Base-by-base conservation (phyloP, 2,797 vertebrate genomes). In the Apogon talboti region DNA sequence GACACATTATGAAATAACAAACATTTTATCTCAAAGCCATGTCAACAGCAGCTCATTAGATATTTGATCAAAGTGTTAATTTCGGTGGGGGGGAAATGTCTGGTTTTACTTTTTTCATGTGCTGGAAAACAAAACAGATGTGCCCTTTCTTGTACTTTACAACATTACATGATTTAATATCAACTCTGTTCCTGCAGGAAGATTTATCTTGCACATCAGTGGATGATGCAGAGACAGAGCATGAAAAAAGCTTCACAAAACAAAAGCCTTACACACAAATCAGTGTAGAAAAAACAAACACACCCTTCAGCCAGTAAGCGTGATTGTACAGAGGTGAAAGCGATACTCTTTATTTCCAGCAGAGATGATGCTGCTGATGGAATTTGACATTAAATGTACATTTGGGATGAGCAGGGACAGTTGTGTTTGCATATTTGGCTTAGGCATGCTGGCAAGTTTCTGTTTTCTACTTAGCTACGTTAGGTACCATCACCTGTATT, bases 31-130 rank as follows among this genome's bases (percentile, higher is more conserved):
- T 86, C 77, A 82, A 78, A 82, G 79, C 65, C 21, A 16, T 57
- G 72, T 74, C 81, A 81, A 61, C 73, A 51, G 44, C 65, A 65
- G 76, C 87, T 89, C 80, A 87, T 87, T 87, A 85, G 75, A 63
- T 21, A 59, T 58, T 58, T 62, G 73, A 90, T 87, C 83, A 90
- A 89, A 92, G 88, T 67, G 52, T 72, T 81, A 42, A 46, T 59
- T 66, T 70, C 51, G 65, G 28, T 33, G 44, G 84, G n/a, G n/a
- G n/a, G n/a, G n/a, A n/a, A n/a, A n/a, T n/a, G n/a, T n/a, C n/a
- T n/a, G n/a, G 19, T 79, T 72, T 67, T 74, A 66, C 51, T 65
- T 44, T 50, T 76, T 54, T 86, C 78, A 76, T 63, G 68, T 68
- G 65, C 67, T 69, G 52, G 66, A 66, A 82, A 84, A 82, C 74